Percentiles rank a stretch among this genome's conserved stretches.
Evolutionary conservation across 35 echinoderm and acorn worm genomes (phyloP).

Genomic region (Apostichopus parvimensis): DNA sequence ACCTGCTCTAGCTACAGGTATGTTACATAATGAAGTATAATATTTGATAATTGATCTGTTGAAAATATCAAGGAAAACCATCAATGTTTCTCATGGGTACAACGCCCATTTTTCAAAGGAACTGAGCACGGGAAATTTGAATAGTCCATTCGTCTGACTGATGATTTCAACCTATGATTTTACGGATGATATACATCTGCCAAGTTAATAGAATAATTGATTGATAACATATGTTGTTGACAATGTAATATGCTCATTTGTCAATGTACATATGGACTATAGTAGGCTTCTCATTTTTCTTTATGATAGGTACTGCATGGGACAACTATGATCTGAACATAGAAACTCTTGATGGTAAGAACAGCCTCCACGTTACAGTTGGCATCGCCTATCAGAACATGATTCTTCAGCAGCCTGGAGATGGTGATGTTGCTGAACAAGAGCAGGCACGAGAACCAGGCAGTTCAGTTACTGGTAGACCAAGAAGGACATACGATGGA

Average conservation of each 20-base stretch:
- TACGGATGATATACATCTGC: too few relatives aligned
- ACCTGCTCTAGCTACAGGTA: slow-evolving; percentile 63
- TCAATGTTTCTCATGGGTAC: too few relatives aligned
- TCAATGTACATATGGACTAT: too few relatives aligned
- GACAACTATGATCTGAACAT: slow-evolving; percentile 66
- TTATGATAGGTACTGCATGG: slow-evolving; percentile 35
- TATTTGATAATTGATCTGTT: too few relatives aligned
- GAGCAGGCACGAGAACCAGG: neutral
- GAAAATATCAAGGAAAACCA: too few relatives aligned
- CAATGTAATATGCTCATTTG: too few relatives aligned
- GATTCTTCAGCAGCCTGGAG: neutral
- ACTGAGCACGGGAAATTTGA: too few relatives aligned
- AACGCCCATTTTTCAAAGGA: too few relatives aligned
- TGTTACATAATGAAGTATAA: neutral
- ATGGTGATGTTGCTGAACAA: slow-evolving; percentile 1
- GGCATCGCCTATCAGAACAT: slow-evolving; percentile 58
- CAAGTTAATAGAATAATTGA: too few relatives aligned
- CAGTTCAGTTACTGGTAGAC: slow-evolving; percentile 52
- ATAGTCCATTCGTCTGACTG: too few relatives aligned
- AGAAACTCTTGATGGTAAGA: slow-evolving; percentile 57
- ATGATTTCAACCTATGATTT: too few relatives aligned
- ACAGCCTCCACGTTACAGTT: slow-evolving; percentile 61
- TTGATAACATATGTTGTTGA: too few relatives aligned
- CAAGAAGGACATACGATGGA: slow-evolving; percentile 44
- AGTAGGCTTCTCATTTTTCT: neutral